Evolutionary conservation across 2,888 invertebrate genomes (phyloP).

Genomic region (Asteroscopus sphinx): DNA sequence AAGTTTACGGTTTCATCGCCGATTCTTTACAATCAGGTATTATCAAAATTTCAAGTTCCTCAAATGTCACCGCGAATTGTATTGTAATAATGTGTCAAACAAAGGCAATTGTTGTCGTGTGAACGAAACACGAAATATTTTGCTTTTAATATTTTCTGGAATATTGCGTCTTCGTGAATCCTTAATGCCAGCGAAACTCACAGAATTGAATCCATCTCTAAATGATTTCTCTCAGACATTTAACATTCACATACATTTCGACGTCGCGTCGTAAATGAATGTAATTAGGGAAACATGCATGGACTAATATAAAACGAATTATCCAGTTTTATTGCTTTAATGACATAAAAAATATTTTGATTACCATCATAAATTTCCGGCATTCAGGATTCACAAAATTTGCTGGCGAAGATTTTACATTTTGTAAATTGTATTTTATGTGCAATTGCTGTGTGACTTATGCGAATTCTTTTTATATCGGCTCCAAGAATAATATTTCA

Average conservation of each 20-base stretch:
- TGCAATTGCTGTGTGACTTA: conserved; percentile 75
- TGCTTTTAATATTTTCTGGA: conserved; percentile 54
- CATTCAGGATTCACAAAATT: conserved; percentile 88
- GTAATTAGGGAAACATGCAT: conserved; percentile 72
- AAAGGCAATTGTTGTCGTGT: neutral
- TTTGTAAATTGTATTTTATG: conserved; percentile 57
- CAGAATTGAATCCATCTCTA: conserved; percentile 34
- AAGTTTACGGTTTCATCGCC: conserved; percentile 68
- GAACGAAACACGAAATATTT: conserved; percentile 37
- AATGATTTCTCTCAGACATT: conserved; percentile 36
- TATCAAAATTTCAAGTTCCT: conserved; percentile 36
- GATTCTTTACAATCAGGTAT: conserved; percentile 58
- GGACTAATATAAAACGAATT: conserved; percentile 70
- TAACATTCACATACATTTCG: conserved; percentile 54
- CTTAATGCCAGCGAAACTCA: conserved; percentile 76
- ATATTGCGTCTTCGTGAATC: conserved; percentile 88
- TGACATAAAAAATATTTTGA: conserved; percentile 74
- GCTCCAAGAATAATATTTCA: conserved; percentile 22
- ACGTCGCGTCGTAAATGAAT: conserved; percentile 71
- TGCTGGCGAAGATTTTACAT: conserved; percentile 74
- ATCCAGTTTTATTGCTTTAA: conserved; percentile 71
- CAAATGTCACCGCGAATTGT: conserved; percentile 57
- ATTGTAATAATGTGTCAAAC: conserved; percentile 7
- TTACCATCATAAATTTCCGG: conserved; percentile 74
- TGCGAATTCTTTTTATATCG: conserved; percentile 71